A percentile compares a stretch with the other conserved stretches of the same genome.
These are phyloP conservation scores for Sylvilagus floridanus DNA, from an alignment of 2,797 vertebrate genomes.

Conservation along the genomic window DNA sequence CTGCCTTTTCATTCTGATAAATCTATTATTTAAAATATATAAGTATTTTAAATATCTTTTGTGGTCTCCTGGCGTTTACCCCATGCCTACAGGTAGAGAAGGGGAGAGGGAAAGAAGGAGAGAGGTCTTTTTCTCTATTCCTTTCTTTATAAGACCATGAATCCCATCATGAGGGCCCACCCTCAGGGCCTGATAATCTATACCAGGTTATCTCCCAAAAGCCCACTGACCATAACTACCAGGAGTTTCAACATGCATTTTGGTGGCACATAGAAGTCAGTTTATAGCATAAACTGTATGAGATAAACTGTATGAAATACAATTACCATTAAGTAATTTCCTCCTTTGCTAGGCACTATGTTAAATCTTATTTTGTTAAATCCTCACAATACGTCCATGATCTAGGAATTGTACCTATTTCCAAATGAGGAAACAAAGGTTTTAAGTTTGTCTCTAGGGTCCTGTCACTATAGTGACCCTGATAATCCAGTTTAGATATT, in stretches of 20 bases:
- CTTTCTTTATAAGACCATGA: neutral
- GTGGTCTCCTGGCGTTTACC: neutral
- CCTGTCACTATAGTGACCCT: neutral
- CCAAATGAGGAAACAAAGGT: constrained; percentile 20
- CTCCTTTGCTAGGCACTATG: neutral
- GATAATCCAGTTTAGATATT: constrained; percentile 8
- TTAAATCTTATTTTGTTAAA: constrained; percentile 20
- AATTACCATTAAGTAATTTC: neutral
- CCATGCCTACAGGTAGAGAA: neutral
- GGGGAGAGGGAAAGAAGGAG: neutral
- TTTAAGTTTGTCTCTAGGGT: constrained; percentile 20
- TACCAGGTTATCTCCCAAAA: neutral
- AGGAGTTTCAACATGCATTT: neutral
- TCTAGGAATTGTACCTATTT: neutral
- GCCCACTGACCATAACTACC: neutral
- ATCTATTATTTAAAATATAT: too few relatives aligned
- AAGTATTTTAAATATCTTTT: too few relatives aligned
- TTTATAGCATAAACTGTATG: neutral
- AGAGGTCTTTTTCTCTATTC: neutral
- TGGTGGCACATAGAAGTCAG: neutral
- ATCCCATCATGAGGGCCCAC: neutral
- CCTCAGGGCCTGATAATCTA: neutral
- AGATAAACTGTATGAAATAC: neutral
- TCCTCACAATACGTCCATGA: neutral
- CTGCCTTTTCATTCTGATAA: neutral